phyloP scores from a whole-genome alignment of 1,140 invertebrate species.

The Bradynema listronoti region DNA sequence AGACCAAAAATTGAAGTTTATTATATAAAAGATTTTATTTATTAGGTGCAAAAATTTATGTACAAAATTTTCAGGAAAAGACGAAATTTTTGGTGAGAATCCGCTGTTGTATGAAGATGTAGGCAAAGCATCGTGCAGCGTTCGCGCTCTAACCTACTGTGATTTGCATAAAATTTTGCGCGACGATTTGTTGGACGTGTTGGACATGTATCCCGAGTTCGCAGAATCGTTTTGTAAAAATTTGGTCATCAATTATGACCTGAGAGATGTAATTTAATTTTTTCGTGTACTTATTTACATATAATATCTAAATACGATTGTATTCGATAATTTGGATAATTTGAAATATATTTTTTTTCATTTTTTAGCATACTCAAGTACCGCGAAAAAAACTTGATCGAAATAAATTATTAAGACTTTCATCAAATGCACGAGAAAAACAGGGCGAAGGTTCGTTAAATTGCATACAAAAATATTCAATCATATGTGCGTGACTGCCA shows the following conservation, averaged over 20 bases:
- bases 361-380: conserved; percentile 34
- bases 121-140: conserved; percentile 91
- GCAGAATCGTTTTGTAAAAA: conserved; percentile 80
- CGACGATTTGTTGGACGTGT: conserved; percentile 89
- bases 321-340: background rate
- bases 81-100: conserved; percentile 97
- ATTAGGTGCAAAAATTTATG: background rate
- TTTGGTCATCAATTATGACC: conserved; percentile 89
- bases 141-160: conserved; percentile 96
- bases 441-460: conserved; percentile 41
- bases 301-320: conserved; percentile 21
- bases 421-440: conserved; percentile 41
- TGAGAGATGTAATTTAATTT: conserved; percentile 69
- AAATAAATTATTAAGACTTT: conserved; percentile 52
- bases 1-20: conserved; percentile 1
- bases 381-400: conserved; percentile 29
- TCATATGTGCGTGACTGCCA: too few species aligned
- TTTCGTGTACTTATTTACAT: background rate
- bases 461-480: too few species aligned
- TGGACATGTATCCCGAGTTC: conserved; percentile 96
- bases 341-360: conserved; percentile 5
- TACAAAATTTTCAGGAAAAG: conserved; percentile 68
- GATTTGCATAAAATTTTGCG: conserved; percentile 94
- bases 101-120: conserved; percentile 83
- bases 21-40: background rate